These are phyloP conservation scores for Polydrusus tereticollis DNA, from an alignment of 2,888 invertebrate genomes.

Conservation along the genomic window DNA sequence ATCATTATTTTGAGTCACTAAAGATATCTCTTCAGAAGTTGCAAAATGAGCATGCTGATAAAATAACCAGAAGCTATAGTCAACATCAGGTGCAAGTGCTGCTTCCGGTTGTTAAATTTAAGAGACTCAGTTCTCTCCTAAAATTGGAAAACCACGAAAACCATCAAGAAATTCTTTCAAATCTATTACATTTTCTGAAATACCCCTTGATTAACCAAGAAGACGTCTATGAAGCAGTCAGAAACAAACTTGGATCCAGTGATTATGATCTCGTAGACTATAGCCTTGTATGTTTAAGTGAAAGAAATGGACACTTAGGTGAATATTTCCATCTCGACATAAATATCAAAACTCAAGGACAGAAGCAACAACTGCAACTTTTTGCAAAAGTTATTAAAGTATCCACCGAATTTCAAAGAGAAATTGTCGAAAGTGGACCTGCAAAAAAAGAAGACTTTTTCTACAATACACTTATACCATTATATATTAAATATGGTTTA, in stretches of 20 bases:
- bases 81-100: conserved; percentile 4
- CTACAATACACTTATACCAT: conserved; percentile 64
- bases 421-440: conserved; percentile 8
- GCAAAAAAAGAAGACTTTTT: conserved; percentile 59
- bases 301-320: conserved; percentile 56
- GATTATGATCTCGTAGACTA: conserved; percentile 51
- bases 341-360: not conserved
- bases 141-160: not conserved
- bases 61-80: not conserved
- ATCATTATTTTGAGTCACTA: conserved; percentile 37
- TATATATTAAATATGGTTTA: conserved; percentile 58
- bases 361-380: not conserved
- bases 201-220: conserved; percentile 42
- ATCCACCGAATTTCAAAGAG: not conserved
- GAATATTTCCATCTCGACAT: conserved; percentile 56
- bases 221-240: conserved; percentile 53
- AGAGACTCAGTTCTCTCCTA: not conserved
- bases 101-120: conserved; percentile 21
- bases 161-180: conserved; percentile 1
- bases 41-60: not conserved
- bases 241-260: conserved; percentile 50
- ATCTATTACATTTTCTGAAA: not conserved
- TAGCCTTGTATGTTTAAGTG: conserved; percentile 44
- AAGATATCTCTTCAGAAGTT: not conserved
- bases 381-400: conserved; percentile 33